Evolutionary conservation across 2,113 vertebrate species (phyloP).

Genomic region (Miniopterus natalensis): DNA sequence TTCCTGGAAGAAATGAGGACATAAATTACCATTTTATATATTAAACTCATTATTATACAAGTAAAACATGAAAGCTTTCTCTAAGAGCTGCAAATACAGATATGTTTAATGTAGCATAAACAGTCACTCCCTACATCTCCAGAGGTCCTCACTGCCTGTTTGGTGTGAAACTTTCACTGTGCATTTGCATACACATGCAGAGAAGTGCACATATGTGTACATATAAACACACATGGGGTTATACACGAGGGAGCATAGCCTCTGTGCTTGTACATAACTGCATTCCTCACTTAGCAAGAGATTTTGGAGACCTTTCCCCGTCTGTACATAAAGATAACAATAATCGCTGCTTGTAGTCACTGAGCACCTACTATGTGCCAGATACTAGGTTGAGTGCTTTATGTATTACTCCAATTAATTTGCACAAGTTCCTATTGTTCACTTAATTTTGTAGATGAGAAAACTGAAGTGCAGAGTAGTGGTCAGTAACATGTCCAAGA

Average conservation of each 20-base stretch:
- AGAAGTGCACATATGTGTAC: not conserved
- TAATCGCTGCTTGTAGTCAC: not conserved
- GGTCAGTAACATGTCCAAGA: not conserved
- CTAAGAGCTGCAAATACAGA: not conserved
- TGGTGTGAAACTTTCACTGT: too few relatives aligned
- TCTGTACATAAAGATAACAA: too few relatives aligned
- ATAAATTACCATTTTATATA: not conserved
- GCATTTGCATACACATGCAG: not conserved
- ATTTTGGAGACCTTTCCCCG: not conserved
- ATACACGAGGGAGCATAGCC: not conserved
- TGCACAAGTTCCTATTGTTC: not conserved
- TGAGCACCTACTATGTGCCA: not conserved
- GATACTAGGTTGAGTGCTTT: not conserved
- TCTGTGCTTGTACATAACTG: not conserved
- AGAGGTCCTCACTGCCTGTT: not conserved
- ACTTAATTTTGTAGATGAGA: not conserved
- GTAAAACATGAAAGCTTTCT: not conserved
- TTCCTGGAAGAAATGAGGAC: slow-evolving; percentile 24
- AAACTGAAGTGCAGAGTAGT: not conserved
- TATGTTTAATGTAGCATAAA: not conserved
- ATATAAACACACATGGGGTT: not conserved
- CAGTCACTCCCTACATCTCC: not conserved
- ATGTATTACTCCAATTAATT: not conserved
- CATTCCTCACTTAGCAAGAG: not conserved
- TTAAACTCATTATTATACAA: not conserved